These are phyloP conservation scores for Telenomus remus DNA, from an alignment of 1,140 invertebrate genomes.

Conservation along the genomic window DNA sequence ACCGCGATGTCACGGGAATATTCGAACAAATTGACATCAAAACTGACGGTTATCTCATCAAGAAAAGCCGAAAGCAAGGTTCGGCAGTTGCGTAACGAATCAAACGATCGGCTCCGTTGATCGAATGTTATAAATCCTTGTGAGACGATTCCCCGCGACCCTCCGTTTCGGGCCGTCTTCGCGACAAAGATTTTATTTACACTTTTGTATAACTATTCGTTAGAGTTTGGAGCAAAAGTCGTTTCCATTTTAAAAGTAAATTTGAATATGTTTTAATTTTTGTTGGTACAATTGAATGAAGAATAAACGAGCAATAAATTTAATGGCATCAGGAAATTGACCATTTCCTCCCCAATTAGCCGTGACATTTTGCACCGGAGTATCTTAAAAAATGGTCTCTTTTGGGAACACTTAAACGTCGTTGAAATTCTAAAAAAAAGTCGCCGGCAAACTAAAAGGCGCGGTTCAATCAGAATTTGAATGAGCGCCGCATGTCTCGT, in stretches of 20 bases:
- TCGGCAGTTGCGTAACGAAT: constrained; percentile 52
- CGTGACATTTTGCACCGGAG: too few relatives aligned
- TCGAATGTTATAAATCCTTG: constrained; percentile 31
- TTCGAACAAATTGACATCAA: constrained; percentile 17
- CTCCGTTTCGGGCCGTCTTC: constrained; percentile 25
- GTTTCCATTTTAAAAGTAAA: too few relatives aligned
- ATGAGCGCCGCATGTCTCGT: constrained; percentile 17
- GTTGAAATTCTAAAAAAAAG: too few relatives aligned
- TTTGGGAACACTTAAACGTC: too few relatives aligned
- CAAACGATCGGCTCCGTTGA: constrained; percentile 25
- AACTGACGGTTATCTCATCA: constrained; percentile 36
- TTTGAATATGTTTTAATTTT: too few relatives aligned
- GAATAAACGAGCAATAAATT: too few relatives aligned
- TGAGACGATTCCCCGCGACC: constrained; percentile 46
- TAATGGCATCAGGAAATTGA: too few relatives aligned
- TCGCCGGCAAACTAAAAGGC: not conserved
- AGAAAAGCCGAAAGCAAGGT: constrained; percentile 24
- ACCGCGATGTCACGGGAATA: constrained; percentile 16
- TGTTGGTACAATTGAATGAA: too few relatives aligned
- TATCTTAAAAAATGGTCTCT: too few relatives aligned
- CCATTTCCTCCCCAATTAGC: too few relatives aligned
- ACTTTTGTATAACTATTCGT: not conserved
- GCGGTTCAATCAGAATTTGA: constrained; percentile 3
- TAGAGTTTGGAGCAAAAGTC: too few relatives aligned
- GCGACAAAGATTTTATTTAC: constrained; percentile 35